These are phyloP conservation scores for Brachyhypopomus gauderio DNA, from an alignment of 2,113 vertebrate species.

Conservation along the genomic window DNA sequence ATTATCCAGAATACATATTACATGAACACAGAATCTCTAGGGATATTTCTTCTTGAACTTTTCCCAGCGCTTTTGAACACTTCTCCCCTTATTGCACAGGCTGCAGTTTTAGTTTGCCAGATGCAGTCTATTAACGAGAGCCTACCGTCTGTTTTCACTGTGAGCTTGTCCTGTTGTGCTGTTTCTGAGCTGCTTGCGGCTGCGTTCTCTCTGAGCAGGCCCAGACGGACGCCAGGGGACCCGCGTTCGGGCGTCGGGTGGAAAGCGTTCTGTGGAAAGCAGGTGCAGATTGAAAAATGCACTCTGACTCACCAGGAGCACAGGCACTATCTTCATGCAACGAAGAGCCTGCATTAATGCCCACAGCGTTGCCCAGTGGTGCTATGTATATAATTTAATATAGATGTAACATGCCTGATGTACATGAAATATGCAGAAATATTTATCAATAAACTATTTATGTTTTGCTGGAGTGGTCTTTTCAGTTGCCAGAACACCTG, in stretches of 20 bases:
- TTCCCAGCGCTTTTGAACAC: background rate
- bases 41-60: background rate
- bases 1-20: conserved; percentile 33
- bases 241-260: conserved; percentile 71
- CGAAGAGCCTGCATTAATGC: conserved; percentile 1
- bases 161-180: conserved; percentile 34
- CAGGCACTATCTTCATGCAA: background rate
- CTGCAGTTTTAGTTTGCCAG: conserved; percentile 13
- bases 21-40: conserved; percentile 24
- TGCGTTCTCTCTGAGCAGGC: conserved; percentile 51
- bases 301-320: conserved; percentile 8
- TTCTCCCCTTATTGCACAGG: conserved; percentile 2
- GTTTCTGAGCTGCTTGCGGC: conserved; percentile 35
- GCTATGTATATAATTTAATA: background rate
- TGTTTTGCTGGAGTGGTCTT: conserved; percentile 23
- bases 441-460: conserved; percentile 31
- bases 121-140: background rate
- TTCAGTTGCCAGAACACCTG: background rate
- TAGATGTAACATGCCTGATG: background rate
- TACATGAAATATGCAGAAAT: conserved; percentile 17
- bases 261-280: conserved; percentile 25
- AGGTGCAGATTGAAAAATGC: conserved; percentile 8
- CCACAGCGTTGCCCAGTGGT: background rate
- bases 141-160: conserved; percentile 21
- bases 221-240: conserved; percentile 64